Evolutionary conservation across 2,797 vertebrate species (phyloP).

Genomic region (Neosalanx taihuensis): DNA sequence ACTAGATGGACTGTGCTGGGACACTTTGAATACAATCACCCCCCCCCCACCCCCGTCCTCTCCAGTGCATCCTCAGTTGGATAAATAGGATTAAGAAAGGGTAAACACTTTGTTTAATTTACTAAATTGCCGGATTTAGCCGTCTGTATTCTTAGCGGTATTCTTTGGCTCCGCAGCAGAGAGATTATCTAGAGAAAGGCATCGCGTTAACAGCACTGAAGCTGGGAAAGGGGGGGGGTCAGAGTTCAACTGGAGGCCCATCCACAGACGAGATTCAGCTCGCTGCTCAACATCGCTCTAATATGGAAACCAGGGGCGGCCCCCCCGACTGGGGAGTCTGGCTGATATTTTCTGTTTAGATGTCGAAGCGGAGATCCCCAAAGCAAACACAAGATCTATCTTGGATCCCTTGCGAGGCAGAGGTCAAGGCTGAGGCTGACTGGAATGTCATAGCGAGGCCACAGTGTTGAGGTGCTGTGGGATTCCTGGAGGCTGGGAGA

Average conservation of each 20-base stretch:
- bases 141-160: slow-evolving; percentile 38
- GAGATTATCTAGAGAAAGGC: slow-evolving; percentile 32
- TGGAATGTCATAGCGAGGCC: not conserved
- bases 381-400: slow-evolving; percentile 22
- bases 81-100: slow-evolving; percentile 55
- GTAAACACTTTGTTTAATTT: slow-evolving; percentile 54
- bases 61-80: slow-evolving; percentile 28
- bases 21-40: slow-evolving; percentile 23
- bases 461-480: not conserved
- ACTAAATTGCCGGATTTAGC: slow-evolving; percentile 44
- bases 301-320: slow-evolving; percentile 44
- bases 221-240: slow-evolving; percentile 41
- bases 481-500: not conserved
- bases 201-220: slow-evolving; percentile 30
- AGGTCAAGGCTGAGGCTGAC: not conserved
- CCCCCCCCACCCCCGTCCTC: not conserved
- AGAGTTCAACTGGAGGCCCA: slow-evolving; percentile 36
- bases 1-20: slow-evolving; percentile 21
- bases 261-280: slow-evolving; percentile 40
- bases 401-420: not conserved
- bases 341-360: slow-evolving; percentile 32
- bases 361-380: slow-evolving; percentile 27
- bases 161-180: slow-evolving; percentile 45
- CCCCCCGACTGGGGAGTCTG: slow-evolving; percentile 38
- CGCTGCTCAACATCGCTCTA: slow-evolving; percentile 38